Evolutionary conservation across 1,140 invertebrate species (phyloP).

Genomic region (Anastatus disparis): DNA sequence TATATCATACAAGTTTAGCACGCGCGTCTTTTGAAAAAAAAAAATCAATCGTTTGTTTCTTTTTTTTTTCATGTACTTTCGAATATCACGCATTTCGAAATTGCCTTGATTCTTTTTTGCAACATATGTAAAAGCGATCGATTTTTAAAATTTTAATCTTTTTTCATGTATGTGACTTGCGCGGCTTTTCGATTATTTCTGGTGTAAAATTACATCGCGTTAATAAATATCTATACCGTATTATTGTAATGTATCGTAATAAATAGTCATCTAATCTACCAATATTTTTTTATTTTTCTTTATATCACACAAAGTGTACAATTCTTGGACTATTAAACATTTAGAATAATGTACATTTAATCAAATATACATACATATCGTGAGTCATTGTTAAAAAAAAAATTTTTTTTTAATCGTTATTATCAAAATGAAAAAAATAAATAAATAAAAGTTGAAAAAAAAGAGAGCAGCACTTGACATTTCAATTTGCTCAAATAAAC

Average conservation of each 20-base stretch:
- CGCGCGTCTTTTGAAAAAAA: not conserved
- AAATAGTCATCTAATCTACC: slow-evolving; percentile 8
- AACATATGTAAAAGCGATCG: not conserved
- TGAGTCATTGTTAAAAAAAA: not conserved
- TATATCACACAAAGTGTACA: too few species aligned
- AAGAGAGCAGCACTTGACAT: not conserved
- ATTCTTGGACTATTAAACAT: too few species aligned
- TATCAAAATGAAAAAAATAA: too few species aligned
- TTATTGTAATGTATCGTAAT: too few species aligned
- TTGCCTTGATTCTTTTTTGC: not conserved
- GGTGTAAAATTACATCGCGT: not conserved
- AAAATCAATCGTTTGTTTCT: not conserved
- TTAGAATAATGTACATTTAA: not conserved
- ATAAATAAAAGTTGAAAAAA: not conserved
- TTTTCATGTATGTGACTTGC: not conserved
- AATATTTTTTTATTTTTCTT: too few species aligned
- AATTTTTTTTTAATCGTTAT: too few species aligned
- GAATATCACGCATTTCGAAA: slow-evolving; percentile 3
- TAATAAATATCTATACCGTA: not conserved
- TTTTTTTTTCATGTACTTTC: too few species aligned
- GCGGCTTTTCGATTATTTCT: not conserved
- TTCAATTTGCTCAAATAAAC: not conserved
- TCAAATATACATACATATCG: not conserved
- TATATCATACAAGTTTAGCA: not conserved
- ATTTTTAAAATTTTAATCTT: slow-evolving; percentile 4